Evolutionary conservation across 2,113 vertebrate genomes (phyloP).

Genomic region (Ciconia stormi): DNA sequence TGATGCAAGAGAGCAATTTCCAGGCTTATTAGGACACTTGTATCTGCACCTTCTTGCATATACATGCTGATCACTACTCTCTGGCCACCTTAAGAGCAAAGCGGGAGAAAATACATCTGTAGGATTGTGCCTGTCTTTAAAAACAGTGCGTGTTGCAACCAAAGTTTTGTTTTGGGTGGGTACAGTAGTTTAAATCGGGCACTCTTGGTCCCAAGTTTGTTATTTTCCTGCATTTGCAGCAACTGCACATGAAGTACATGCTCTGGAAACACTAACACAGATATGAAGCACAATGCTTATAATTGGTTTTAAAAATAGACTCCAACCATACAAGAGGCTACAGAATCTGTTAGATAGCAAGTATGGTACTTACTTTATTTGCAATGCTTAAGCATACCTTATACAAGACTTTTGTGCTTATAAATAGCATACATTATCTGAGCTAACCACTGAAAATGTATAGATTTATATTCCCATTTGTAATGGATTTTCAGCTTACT

Average conservation of each 20-base stretch:
- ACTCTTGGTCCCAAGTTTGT: neutral
- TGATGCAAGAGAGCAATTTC: neutral
- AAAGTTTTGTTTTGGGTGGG: neutral
- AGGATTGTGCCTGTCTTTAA: neutral
- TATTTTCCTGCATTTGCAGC: neutral
- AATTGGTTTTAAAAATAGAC: constrained; percentile 19
- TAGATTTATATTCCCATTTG: neutral
- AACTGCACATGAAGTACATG: neutral
- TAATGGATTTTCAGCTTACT: constrained; percentile 36
- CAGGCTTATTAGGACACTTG: neutral
- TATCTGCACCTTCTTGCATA: neutral
- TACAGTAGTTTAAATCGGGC: neutral
- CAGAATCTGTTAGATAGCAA: constrained; percentile 24
- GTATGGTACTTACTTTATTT: neutral
- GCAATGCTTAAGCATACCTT: neutral
- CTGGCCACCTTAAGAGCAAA: neutral
- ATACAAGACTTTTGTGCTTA: neutral
- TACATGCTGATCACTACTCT: neutral
- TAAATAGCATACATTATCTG: neutral
- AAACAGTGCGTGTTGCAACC: neutral
- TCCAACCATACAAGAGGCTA: neutral
- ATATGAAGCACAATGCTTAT: neutral
- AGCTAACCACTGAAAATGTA: constrained; percentile 17
- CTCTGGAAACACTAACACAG: neutral
- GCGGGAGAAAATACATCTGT: neutral